A percentile compares a stretch with the other conserved stretches of the same genome.
These are phyloP conservation scores for Mormoops blainvillei DNA, from an alignment of 2,113 vertebrate species.

Conservation along the genomic window DNA sequence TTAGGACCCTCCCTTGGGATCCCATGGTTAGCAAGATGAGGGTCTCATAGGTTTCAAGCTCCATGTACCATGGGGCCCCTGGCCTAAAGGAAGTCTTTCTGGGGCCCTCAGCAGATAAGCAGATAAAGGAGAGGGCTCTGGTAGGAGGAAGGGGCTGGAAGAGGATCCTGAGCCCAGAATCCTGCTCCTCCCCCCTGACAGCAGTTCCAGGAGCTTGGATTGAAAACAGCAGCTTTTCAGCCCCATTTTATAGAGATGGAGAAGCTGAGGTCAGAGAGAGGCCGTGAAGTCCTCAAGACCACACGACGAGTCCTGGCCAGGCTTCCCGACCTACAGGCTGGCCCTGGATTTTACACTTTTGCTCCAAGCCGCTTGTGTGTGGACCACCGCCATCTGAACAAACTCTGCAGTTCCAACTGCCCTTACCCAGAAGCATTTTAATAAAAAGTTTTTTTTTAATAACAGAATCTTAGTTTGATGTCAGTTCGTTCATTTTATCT, in stretches of 20 bases:
- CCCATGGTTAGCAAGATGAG: background rate
- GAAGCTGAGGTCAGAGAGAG: background rate
- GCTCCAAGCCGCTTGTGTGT: background rate
- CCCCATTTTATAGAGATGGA: background rate
- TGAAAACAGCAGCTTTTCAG: background rate
- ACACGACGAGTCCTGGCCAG: background rate
- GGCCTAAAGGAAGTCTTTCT: background rate
- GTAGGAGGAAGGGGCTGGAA: background rate
- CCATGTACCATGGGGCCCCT: background rate
- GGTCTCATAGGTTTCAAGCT: background rate
- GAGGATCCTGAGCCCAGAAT: background rate
- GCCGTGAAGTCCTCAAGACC: background rate
- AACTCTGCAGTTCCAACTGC: constrained; percentile 15
- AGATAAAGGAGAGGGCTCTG: background rate
- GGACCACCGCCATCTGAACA: constrained; percentile 24
- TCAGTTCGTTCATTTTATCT: background rate
- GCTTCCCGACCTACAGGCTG: background rate
- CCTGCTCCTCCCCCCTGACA: background rate
- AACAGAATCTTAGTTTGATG: background rate
- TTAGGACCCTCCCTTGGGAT: background rate
- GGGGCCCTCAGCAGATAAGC: background rate
- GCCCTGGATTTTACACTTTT: background rate
- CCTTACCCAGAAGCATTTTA: constrained; percentile 72
- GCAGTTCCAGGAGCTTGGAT: background rate
- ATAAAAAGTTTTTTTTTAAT: constrained; percentile 70